Evolutionary conservation across 1,140 invertebrate genomes (phyloP).

Genomic region (Popillia japonica): DNA sequence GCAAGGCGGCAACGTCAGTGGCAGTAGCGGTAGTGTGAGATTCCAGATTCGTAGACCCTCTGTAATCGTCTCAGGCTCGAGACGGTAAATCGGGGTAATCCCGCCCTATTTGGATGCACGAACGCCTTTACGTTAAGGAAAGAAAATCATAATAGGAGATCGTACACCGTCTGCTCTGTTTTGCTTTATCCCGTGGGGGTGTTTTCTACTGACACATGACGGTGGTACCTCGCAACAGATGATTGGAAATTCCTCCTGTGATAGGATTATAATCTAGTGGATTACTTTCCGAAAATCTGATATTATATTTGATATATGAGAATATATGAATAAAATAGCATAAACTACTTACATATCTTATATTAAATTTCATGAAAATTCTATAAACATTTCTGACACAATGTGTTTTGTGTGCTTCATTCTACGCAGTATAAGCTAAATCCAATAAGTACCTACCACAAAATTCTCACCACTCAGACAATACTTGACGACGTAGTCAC

Average conservation of each 20-base stretch:
- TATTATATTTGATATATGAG: too few relatives aligned
- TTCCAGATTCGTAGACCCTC: background rate
- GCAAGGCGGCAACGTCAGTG: too few relatives aligned
- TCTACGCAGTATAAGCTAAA: too few relatives aligned
- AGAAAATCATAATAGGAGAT: constrained; percentile 11
- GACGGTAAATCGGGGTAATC: constrained; percentile 36
- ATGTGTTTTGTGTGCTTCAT: too few relatives aligned
- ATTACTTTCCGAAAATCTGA: background rate
- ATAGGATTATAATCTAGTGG: background rate
- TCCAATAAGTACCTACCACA: too few relatives aligned
- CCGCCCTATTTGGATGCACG: constrained; percentile 24
- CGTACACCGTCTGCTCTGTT: background rate
- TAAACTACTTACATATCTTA: too few relatives aligned
- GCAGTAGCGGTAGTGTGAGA: background rate
- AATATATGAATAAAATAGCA: too few relatives aligned
- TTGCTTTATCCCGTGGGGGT: background rate
- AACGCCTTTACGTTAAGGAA: background rate
- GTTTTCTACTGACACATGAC: background rate
- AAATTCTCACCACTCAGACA: too few relatives aligned
- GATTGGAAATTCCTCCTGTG: background rate
- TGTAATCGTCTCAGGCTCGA: constrained; percentile 28
- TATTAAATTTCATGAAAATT: too few relatives aligned
- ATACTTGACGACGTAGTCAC: too few relatives aligned
- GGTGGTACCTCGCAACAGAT: background rate
- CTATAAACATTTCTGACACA: too few relatives aligned